Evolutionary conservation across 1,140 invertebrate genomes (phyloP).

Genomic region (Acyrthosiphon pisum): DNA sequence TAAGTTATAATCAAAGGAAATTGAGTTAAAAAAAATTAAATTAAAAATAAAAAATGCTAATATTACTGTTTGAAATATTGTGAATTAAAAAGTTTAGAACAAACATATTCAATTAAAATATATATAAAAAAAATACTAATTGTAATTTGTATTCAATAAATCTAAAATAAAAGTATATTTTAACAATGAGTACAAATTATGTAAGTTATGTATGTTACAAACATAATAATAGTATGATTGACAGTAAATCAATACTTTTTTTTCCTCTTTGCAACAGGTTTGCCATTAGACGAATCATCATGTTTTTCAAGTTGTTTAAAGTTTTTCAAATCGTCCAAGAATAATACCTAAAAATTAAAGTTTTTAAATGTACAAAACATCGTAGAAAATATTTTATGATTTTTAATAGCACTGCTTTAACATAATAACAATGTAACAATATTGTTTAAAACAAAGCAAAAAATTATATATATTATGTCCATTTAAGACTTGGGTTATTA

Average conservation of each 20-base stretch:
- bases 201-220: neutral
- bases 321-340: slow-evolving; percentile 46
- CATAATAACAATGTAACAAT: neutral
- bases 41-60: neutral
- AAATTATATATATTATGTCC: too few relatives aligned
- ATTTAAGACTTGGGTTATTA: neutral
- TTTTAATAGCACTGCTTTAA: neutral
- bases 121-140: neutral
- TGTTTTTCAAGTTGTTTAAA: neutral
- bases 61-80: neutral
- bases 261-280: slow-evolving; percentile 6
- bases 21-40: too few relatives aligned
- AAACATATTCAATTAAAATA: neutral
- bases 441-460: neutral
- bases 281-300: neutral
- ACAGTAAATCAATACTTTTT: neutral
- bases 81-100: neutral
- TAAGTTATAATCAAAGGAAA: too few relatives aligned
- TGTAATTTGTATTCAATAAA: neutral
- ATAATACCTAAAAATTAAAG: slow-evolving; percentile 45
- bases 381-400: neutral
- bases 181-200: neutral
- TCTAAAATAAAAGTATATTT: neutral
- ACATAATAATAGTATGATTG: neutral
- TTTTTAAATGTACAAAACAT: neutral